Evolutionary conservation across 1,140 invertebrate species (phyloP).

Genomic region (Pantala flavescens): DNA sequence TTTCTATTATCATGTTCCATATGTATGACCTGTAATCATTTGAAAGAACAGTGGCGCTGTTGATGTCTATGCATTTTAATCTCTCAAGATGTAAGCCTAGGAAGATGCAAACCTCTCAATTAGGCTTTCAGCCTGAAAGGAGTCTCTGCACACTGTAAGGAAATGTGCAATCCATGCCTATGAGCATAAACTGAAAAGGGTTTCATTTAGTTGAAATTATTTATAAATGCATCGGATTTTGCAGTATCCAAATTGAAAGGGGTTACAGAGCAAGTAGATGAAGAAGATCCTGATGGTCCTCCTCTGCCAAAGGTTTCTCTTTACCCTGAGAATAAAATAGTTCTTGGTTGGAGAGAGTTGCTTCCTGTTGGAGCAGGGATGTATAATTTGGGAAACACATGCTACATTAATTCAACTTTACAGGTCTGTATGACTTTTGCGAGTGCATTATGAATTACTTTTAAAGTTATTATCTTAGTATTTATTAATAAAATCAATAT

Average conservation of each 20-base stretch:
- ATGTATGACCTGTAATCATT: too few relatives aligned
- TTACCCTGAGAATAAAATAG: neutral
- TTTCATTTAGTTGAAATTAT: neutral
- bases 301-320: neutral
- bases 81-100: too few relatives aligned
- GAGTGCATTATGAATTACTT: too few relatives aligned
- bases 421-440: slow-evolving; percentile 38
- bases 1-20: too few relatives aligned
- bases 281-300: neutral
- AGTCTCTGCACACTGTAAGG: neutral
- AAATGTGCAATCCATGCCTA: neutral
- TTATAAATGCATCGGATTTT: neutral
- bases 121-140: too few relatives aligned
- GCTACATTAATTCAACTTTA: slow-evolving; percentile 89
- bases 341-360: neutral
- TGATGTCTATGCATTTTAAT: too few relatives aligned
- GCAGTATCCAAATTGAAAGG: neutral
- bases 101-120: too few relatives aligned
- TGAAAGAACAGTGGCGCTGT: too few relatives aligned
- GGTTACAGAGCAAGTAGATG: neutral
- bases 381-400: slow-evolving; percentile 90
- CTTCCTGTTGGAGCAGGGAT: slow-evolving; percentile 70
- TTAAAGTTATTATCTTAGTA: too few relatives aligned
- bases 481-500: too few relatives aligned
- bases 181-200: neutral